Conservation (phyloP, 2,797 vertebrate genomes). For the Notoglanidium macrostoma region DNA sequence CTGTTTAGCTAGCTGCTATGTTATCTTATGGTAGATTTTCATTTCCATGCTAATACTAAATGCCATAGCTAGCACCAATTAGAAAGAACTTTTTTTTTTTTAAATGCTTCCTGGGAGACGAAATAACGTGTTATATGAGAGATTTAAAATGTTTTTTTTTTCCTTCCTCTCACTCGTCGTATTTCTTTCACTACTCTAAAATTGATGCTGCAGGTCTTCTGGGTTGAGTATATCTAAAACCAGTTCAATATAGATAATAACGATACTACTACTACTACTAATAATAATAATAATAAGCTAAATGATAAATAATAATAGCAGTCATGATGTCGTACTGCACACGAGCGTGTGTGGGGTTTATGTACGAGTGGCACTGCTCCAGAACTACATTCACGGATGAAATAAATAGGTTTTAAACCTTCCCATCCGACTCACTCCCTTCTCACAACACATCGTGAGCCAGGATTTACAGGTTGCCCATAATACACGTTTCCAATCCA, state of each 20-base stretch:
- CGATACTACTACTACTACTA: too few species aligned
- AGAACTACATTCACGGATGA: slow-evolving; percentile 3
- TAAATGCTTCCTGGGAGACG: too few species aligned
- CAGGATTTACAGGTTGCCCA: slow-evolving; percentile 40
- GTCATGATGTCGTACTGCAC: not conserved
- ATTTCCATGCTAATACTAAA: not conserved
- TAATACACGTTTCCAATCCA: slow-evolving; percentile 35
- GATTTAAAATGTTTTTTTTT: not conserved
- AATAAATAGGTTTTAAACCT: slow-evolving; percentile 13
- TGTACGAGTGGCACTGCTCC: not conserved
- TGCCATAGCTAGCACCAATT: not conserved
- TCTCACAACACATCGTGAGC: slow-evolving; percentile 21
- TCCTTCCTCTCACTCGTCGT: not conserved
- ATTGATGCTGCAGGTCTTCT: too few species aligned
- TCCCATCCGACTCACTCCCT: not conserved
- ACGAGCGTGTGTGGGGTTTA: not conserved
- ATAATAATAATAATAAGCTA: not conserved
- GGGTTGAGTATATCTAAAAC: too few species aligned
- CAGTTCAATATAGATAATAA: too few species aligned
- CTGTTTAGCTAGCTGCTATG: not conserved
- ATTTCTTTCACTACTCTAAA: not conserved
- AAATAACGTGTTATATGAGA: not conserved
- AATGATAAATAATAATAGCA: not conserved
- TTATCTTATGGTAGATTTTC: not conserved
- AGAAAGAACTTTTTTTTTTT: not conserved